phyloP scores from a whole-genome alignment of 2,797 vertebrate species.

The Falco cherrug region DNA sequence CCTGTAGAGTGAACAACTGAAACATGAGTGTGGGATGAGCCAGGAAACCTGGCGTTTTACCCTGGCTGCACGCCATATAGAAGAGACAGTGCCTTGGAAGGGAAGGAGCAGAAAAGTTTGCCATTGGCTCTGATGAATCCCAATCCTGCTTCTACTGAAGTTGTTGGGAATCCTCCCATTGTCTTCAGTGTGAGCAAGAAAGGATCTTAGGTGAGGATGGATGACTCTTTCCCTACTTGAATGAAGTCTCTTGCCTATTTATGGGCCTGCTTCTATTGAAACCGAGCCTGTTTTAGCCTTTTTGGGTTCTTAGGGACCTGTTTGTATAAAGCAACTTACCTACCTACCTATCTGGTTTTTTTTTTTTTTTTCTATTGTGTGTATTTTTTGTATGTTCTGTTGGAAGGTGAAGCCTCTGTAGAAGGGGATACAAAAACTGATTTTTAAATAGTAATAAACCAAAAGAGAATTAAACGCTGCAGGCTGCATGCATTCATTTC shows the following conservation, averaged over 20 bases:
- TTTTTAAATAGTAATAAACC: constrained; percentile 73
- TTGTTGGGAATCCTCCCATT: constrained; percentile 38
- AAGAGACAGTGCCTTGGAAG: constrained; percentile 69
- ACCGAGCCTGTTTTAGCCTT: constrained; percentile 70
- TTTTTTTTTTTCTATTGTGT: constrained; percentile 64
- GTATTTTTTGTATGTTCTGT: constrained; percentile 73
- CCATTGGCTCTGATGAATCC: constrained; percentile 65
- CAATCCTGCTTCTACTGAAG: constrained; percentile 58
- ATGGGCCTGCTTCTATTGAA: constrained; percentile 72
- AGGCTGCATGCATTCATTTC: constrained; percentile 71
- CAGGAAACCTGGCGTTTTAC: constrained; percentile 48
- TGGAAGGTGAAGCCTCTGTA: constrained; percentile 72
- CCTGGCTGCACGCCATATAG: constrained; percentile 24
- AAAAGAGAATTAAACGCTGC: constrained; percentile 68
- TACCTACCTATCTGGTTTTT: constrained; percentile 38
- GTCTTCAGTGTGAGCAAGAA: constrained; percentile 61
- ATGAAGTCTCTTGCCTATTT: constrained; percentile 70
- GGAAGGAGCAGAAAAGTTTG: constrained; percentile 54
- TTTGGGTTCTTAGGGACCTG: constrained; percentile 71
- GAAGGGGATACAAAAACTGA: constrained; percentile 65
- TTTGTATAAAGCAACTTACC: constrained; percentile 72
- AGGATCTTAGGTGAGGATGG: constrained; percentile 63
- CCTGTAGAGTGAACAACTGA: constrained; percentile 52
- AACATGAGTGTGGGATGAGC: constrained; percentile 37
- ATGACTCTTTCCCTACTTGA: constrained; percentile 68